Evolutionary conservation across 1,140 invertebrate genomes (phyloP).

Genomic region (Zelostemma sp.): DNA sequence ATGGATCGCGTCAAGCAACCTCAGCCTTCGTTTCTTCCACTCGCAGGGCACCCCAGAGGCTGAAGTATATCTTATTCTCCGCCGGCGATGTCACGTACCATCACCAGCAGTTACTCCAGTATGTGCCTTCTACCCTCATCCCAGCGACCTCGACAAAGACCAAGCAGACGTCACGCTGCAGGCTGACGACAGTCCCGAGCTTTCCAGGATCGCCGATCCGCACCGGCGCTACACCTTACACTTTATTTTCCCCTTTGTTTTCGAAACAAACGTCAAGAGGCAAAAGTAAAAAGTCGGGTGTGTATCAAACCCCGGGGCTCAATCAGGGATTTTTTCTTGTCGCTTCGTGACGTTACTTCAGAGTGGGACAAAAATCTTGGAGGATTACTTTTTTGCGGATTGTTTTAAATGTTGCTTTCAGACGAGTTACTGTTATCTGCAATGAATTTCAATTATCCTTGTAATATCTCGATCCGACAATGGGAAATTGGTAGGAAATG

Average conservation of each 20-base stretch:
- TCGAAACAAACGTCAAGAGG: constrained; percentile 30
- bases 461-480: no score
- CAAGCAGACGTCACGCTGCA: constrained; percentile 7
- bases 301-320: no score
- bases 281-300: background rate
- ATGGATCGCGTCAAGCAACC: constrained; percentile 35
- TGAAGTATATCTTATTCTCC: constrained; percentile 34
- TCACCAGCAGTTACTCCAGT: background rate
- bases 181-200: background rate
- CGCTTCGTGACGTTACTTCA: no score
- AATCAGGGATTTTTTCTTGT: constrained; percentile 15
- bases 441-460: no score
- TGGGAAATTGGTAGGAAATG: no score
- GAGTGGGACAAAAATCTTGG: no score
- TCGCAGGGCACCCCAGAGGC: constrained; percentile 26
- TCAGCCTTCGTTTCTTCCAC: constrained; percentile 36
- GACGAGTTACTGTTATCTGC: no score
- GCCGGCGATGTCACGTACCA: background rate
- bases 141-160: constrained; percentile 22
- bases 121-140: constrained; percentile 8
- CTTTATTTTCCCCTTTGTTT: constrained; percentile 31
- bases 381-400: no score
- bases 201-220: constrained; percentile 21
- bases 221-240: constrained; percentile 22
- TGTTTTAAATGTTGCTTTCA: no score